Evolutionary conservation across 2,797 vertebrate species (phyloP), one percentile per base, ranked within the genome.

Genomic region (Leuciscus waleckii): DNA sequence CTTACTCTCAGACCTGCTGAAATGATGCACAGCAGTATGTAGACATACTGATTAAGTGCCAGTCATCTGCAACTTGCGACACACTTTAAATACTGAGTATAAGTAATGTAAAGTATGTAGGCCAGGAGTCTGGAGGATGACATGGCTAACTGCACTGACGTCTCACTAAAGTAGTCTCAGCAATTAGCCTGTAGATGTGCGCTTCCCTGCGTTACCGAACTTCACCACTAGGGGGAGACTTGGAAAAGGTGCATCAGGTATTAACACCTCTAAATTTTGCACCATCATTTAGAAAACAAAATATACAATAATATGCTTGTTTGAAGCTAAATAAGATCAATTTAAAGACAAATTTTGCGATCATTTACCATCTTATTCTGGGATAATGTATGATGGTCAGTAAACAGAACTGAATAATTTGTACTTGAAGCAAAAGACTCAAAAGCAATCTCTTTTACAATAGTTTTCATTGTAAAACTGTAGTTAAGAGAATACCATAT

Each of bases 161-260:
- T 26, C 14, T 41, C 46, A 71, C 37, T 56, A 9, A 37, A 78
- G 23, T 23, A 26, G 56, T 43, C 39, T 37, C 29, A 37, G 19
- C 6, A 23, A 41, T 7, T 41, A 46, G 67, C 51, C 39, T 21
- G 46, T 46, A 19, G 4, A 35, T 35, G 41, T 9, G 10, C 10
- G 8, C 7, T 51, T 32, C 32, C 7, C 14, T 63, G 37, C n/a
- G 35, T 84, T 79, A 26, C 39, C 37, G 13, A 8, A 61, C 19
- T 6, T 37, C 2, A 49, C 51, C 76, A 37, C 75, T 79, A 85
- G 83, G 17, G 67, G 83, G 76, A 70, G 67, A 41, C 21, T 5
- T 26, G 23, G 35, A 83, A 54, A 35, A 23, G 26, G 11, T 49
- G 43, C 26, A 29, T 63, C 56, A 29, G 37, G 56, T 78, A 26